Conservation (phyloP, 2,113 vertebrate genomes). For the Illadopsis cleaveri region DNA sequence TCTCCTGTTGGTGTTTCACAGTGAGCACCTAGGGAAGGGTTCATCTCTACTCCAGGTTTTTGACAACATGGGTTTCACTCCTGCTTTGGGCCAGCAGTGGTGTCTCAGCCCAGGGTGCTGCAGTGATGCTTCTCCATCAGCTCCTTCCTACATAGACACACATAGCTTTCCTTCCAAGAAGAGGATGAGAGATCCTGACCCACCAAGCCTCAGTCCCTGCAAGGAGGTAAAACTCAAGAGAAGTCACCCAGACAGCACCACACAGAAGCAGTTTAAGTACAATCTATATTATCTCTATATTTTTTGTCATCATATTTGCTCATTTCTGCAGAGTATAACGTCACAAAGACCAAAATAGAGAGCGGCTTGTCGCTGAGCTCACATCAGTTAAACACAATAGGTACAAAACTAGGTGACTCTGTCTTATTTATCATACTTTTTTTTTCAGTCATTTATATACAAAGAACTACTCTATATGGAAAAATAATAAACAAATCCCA, state of each 20-base stretch:
- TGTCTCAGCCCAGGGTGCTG: not conserved
- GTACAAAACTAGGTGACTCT: slow-evolving; percentile 84
- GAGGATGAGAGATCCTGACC: not conserved
- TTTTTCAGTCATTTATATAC: slow-evolving; percentile 78
- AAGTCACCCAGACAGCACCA: slow-evolving; percentile 18
- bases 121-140: not conserved
- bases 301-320: slow-evolving; percentile 72
- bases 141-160: accelerated
- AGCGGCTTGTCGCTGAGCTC: slow-evolving; percentile 71
- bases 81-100: not conserved
- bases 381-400: slow-evolving; percentile 72
- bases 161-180: accelerated
- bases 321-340: slow-evolving; percentile 74
- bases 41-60: not conserved
- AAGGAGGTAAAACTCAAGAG: not conserved
- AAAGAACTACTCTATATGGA: slow-evolving; percentile 78
- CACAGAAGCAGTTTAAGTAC: slow-evolving; percentile 59
- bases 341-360: slow-evolving; percentile 83
- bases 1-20: not conserved
- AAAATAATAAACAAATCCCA: slow-evolving; percentile 66
- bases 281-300: slow-evolving; percentile 81
- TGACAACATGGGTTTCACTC: not conserved
- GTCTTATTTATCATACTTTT: slow-evolving; percentile 75
- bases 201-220: not conserved
- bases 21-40: not conserved